Base-by-base conservation (phyloP, 2,888 invertebrate genomes). In the Epinotia bilunana region DNA sequence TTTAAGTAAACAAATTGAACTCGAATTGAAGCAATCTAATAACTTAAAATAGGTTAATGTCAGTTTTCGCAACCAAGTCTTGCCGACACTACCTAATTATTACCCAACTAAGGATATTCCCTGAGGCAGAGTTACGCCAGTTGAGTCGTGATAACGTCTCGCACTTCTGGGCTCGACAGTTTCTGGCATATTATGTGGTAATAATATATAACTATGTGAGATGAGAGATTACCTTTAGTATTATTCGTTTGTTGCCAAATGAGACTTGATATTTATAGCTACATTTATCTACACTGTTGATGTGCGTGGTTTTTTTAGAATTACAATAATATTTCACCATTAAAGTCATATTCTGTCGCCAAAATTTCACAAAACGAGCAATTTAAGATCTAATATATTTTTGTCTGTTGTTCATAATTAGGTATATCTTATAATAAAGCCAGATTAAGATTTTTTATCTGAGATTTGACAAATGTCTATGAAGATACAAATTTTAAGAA, bases 71-170 rank as follows among this genome's bases (percentile, higher is more conserved):
- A 46, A 69, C 53, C 18, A 49, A 39, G 33, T 58, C 39, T 23
- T 23, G 64, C 39, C 46, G 7, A 49, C 63, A 9, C 23, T n/a
- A n/a, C n/a, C n/a, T 64, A 74, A 74, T 70, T 69, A 74, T 74
- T 70, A n/a, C 58, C 46, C 69, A 74, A 64, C 69, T 63, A 23
- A 39, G 63, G 49, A 70, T 46, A 73, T 69, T 63, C 74, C 68
- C 60, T n/a, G 49, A 63, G 73, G 73, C 64, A n/a, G 46, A 33
- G 12, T 64, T 57, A 53, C 63, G 70, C 58, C 70, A 70, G 64
- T 43, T 46, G n/a, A 57, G 73, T 62, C 62, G 68, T 64, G 74
- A 74, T 74, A 74, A 64, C 70, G 70, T 69, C 74, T 61, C 63
- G 49, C 70, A 70, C 46, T 68, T 62, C 55, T n/a, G 11, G 28